Evolutionary conservation across 2,113 vertebrate genomes (phyloP).

Genomic region (Glaucomys volans): DNA sequence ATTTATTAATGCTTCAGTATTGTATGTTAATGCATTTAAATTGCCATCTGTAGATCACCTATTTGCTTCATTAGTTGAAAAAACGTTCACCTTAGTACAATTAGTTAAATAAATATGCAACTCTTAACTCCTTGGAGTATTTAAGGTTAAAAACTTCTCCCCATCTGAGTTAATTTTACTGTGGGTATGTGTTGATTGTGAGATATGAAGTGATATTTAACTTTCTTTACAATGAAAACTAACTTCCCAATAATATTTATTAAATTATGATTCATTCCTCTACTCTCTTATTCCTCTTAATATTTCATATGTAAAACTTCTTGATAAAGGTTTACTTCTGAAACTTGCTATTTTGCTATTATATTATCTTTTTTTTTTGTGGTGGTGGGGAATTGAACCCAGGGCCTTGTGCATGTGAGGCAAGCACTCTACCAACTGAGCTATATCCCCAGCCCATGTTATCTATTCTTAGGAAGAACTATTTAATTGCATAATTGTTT

Average conservation of each 20-base stretch:
- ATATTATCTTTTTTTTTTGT: too few relatives aligned
- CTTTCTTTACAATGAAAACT: slow-evolving; percentile 2
- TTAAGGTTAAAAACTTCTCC: not conserved
- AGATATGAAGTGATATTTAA: not conserved
- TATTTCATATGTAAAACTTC: too few relatives aligned
- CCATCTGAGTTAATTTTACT: not conserved
- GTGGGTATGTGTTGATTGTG: not conserved
- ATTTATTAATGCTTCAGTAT: not conserved
- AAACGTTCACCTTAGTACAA: not conserved
- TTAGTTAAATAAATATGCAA: not conserved
- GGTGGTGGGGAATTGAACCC: too few relatives aligned
- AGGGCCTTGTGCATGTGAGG: too few relatives aligned
- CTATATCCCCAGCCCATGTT: too few relatives aligned
- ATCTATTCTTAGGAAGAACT: too few relatives aligned
- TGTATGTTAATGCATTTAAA: not conserved
- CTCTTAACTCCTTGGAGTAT: not conserved
- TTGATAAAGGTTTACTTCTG: too few relatives aligned
- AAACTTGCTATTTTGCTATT: too few relatives aligned
- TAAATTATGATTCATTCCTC: not conserved
- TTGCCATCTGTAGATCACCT: not conserved
- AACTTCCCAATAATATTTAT: not conserved
- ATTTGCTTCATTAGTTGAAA: not conserved
- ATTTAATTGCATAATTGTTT: too few relatives aligned
- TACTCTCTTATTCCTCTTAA: not conserved
- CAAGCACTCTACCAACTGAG: too few relatives aligned